Base-by-base conservation (phyloP, 2,113 vertebrate genomes). In the Mungos mungo region DNA sequence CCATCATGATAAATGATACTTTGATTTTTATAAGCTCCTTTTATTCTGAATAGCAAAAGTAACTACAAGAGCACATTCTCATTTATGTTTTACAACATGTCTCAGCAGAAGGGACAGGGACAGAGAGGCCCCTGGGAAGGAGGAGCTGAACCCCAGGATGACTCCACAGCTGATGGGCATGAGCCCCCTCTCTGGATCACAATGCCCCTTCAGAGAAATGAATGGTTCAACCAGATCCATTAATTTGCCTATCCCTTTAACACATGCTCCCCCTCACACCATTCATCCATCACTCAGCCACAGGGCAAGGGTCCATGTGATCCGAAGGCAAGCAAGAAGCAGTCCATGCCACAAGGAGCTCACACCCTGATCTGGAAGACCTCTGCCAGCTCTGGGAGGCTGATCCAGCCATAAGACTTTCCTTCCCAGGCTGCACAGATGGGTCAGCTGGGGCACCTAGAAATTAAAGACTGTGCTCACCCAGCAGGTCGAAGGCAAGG, bases 211-310 rank as follows among this genome's bases (percentile, higher is more conserved):
- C 0, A 0, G 33, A 74, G 45, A 81, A 82, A 77, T 29, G 35
- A 85, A 23, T 7, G n/a, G 19, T 66, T 57, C 83, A 66, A 76
- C 11, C 3, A 45, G 29, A 88, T n/a, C 65, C 89, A 74, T 4
- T 1, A 41, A 79, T 47, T 68, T 4, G 0, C n/a, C 81, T 65
- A n/a, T 33, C 27, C n/a, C 41, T 33, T 27, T 41, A 63, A 63
- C 16, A 31, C 14, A 72, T 0, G 1, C 47, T 35, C 1, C 0
- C 33, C 50, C 50, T 65, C 19, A 72, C 1, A 0, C 54, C 38
- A 54, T 25, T 38, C 41, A 57, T 16, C 19, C 25, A 45, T n/a
- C 33, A n/a, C 4, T 14, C 2, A 33, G 72, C 50, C 38, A 35
- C 10, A 45, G 5, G 81, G 35, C 63, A 85, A 83, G 35, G 35